Conservation (phyloP, 2,113 vertebrate species). For the Rhagologus leucostigma region DNA sequence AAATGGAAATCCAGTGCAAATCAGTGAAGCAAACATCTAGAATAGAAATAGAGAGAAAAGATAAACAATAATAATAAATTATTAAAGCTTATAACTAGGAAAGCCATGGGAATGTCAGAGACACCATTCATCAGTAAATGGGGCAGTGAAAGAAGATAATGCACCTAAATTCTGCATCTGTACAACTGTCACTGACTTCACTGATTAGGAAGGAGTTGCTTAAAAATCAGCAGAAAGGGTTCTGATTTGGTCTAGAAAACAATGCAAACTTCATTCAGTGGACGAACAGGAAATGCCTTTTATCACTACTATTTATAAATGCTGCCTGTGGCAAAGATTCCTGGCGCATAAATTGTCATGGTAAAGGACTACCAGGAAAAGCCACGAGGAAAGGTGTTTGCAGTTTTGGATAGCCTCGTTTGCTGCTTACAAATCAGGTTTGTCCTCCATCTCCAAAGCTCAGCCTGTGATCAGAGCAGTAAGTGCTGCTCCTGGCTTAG, state of each 20-base stretch:
- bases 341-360: background rate
- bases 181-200: background rate
- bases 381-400: background rate
- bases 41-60: background rate
- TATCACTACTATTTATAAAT: background rate
- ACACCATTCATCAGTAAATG: background rate
- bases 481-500: background rate
- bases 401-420: background rate
- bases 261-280: background rate
- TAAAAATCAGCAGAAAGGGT: background rate
- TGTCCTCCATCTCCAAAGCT: background rate
- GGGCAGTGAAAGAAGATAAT: background rate
- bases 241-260: background rate
- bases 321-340: background rate
- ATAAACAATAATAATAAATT: conserved; percentile 2
- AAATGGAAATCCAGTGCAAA: conserved; percentile 18
- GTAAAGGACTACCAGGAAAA: background rate
- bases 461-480: background rate
- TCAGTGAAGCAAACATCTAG: background rate
- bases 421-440: background rate
- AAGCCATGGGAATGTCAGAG: background rate
- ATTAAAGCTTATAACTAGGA: background rate
- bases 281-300: background rate
- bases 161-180: background rate
- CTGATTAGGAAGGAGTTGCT: background rate